Conservation (phyloP, 1,140 invertebrate genomes). For the Ips nitidus region DNA sequence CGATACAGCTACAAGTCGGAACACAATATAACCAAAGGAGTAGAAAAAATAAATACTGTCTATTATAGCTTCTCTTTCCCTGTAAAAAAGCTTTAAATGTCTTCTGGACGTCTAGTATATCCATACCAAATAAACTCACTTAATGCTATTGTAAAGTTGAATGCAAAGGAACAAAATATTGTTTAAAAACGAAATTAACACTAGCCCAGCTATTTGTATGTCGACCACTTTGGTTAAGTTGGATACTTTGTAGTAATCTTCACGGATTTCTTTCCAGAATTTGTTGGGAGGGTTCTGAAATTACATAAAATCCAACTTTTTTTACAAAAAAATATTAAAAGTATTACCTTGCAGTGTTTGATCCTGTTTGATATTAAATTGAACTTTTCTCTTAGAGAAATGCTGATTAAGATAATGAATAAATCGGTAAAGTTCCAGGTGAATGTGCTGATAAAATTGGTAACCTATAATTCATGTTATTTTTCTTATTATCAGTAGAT, state of each 20-base stretch:
- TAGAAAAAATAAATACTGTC: constrained; percentile 61
- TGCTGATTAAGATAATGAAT: constrained; percentile 63
- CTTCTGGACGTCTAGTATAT: not conserved
- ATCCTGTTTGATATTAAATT: constrained; percentile 61
- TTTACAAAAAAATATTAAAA: not conserved
- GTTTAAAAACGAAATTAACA: constrained; percentile 67
- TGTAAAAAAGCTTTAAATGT: constrained; percentile 16
- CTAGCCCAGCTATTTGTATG: constrained; percentile 58
- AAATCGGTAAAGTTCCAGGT: constrained; percentile 69
- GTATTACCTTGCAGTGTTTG: constrained; percentile 42
- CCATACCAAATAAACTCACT: constrained; percentile 54
- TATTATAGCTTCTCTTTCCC: constrained; percentile 38
- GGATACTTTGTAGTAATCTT: constrained; percentile 61
- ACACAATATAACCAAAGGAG: constrained; percentile 62
- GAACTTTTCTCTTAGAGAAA: constrained; percentile 61
- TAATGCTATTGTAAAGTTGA: constrained; percentile 71
- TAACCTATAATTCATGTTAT: constrained; percentile 40
- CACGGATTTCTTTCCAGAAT: constrained; percentile 59
- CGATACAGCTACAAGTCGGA: constrained; percentile 60
- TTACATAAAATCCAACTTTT: not conserved
- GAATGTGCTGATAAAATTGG: constrained; percentile 66
- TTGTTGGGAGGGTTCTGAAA: constrained; percentile 47
- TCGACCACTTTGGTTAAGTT: constrained; percentile 59
- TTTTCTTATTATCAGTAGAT: too few relatives aligned
- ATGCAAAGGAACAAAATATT: constrained; percentile 74